Base-by-base conservation (phyloP, 2,113 vertebrate species). In the Gymnarchus niloticus region DNA sequence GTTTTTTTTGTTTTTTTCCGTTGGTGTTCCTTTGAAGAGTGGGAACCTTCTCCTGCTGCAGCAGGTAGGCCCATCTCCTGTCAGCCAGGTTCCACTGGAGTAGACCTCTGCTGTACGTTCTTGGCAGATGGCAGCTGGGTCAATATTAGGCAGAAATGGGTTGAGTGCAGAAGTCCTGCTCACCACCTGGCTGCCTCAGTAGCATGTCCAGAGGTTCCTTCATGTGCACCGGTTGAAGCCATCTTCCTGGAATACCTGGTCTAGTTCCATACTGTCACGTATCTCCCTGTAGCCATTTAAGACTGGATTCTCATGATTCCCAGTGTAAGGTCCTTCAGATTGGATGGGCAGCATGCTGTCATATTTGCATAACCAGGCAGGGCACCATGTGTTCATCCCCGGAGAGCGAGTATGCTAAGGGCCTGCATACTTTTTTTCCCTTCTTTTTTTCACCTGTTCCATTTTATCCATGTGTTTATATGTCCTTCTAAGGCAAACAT, bases 31-130 rank as follows among this genome's bases (percentile, higher is more conserved):
- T 90, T 87, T 87, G 81, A 86, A 46, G 65, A 77, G 28, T 6
- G 56, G 21, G 25, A 76, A 83, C 86, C 85, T 65, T 48, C 89
- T 90, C 82, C 89, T 87, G 12, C 87, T 84, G 87, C 2, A 48
- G 21, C 81, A 86, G n/a, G 52, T 80, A 9, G 41, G 65, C 25
- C 56, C 65, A 19, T 17, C 3, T 41, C 25, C 1, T 14, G 48
- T 14, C 85, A 86, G 80, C 76, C 0, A 1, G 44, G n/a, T 21
- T 59, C 17, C 59, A 61, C 37, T 57, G 51, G 49, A 56, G 54
- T 25, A 44, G 37, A 14, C 2, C 56, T 10, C 56, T 2, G 56
- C 12, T 12, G 56, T 57, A 12, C 23, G 2, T 57, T 12, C 2
- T 57, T 10, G 56, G 56, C 56, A 2, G 56, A 57, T 17, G n/a